Conservation (phyloP, 2,113 vertebrate species). For the Manacus vitellinus region DNA sequence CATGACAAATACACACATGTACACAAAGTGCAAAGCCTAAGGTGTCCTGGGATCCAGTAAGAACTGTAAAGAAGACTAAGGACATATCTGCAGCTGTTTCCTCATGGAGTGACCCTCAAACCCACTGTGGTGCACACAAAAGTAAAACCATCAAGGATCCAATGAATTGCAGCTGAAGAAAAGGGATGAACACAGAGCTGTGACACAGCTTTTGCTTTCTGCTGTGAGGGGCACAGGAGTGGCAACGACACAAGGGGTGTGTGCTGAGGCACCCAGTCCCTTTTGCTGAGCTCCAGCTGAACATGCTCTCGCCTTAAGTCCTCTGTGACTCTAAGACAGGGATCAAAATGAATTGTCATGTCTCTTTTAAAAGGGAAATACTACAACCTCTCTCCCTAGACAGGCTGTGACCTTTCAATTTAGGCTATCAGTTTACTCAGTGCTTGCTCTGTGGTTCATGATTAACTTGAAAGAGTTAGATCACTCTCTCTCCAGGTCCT, state of each 20-base stretch:
- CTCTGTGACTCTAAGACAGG: background rate
- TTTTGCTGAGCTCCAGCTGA: background rate
- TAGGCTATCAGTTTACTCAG: slow-evolving; percentile 48
- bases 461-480: slow-evolving; percentile 54
- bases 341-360: slow-evolving; percentile 20
- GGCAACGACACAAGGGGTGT: fast-evolving
- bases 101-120: background rate
- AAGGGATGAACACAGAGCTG: background rate
- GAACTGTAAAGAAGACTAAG: background rate
- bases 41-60: background rate
- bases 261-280: background rate
- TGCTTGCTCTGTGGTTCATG: slow-evolving; percentile 26
- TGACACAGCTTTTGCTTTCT: background rate
- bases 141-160: background rate
- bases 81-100: background rate
- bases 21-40: background rate
- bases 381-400: background rate
- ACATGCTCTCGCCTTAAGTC: background rate
- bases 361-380: background rate
- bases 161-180: fast-evolving
- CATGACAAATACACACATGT: fast-evolving
- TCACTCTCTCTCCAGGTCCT: slow-evolving; percentile 6
- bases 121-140: background rate
- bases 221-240: background rate
- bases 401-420: slow-evolving; percentile 56